Percentiles rank a stretch among this genome's conserved stretches.
These are phyloP conservation scores for Diuraphis noxia DNA, from an alignment of 1,140 invertebrate genomes.

Conservation along the genomic window DNA sequence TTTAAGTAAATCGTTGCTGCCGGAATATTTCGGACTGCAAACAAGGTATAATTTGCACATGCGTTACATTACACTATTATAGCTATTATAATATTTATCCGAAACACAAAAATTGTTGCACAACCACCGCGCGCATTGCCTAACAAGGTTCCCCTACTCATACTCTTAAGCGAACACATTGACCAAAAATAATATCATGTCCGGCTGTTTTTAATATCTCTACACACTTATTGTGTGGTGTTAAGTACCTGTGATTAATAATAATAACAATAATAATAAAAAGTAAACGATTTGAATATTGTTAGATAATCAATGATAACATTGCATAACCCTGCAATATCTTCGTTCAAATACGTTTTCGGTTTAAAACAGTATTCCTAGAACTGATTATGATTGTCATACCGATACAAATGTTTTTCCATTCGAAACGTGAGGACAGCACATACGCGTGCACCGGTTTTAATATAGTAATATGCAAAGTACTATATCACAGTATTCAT, in stretches of 20 bases:
- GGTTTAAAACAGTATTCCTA: background rate
- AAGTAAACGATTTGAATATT: background rate
- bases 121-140: background rate
- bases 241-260: slow-evolving; percentile 1
- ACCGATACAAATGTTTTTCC: background rate
- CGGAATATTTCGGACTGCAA: background rate
- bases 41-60: background rate
- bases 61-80: background rate
- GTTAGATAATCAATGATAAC: background rate
- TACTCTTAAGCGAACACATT: background rate
- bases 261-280: background rate
- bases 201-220: background rate
- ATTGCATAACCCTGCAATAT: background rate
- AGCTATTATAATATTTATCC: background rate
- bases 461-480: background rate
- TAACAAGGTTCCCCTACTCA: background rate
- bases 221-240: background rate
- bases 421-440: background rate
- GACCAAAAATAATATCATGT: background rate
- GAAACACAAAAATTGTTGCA: background rate
- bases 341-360: background rate
- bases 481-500: too few relatives aligned
- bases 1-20: background rate
- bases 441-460: background rate
- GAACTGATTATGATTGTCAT: background rate